Evolutionary conservation across 2,113 vertebrate species (phyloP), one percentile per base, ranked within the genome.

Genomic region (Aphelocoma coerulescens): DNA sequence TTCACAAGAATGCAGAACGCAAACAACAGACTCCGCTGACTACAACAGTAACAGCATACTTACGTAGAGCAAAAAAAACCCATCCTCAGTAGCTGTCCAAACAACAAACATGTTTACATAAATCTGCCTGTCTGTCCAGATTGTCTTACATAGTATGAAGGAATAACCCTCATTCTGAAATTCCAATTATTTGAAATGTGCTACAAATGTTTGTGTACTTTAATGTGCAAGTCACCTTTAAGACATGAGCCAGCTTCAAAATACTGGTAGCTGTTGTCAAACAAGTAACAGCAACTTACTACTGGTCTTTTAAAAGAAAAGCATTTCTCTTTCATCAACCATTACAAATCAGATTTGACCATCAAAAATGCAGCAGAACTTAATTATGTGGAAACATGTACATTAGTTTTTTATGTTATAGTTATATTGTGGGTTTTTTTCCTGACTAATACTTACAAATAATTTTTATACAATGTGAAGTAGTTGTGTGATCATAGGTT

Each of bases 401-500:
- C 6, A 39, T 26, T 39, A 3, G 9, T 23, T 63, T 90, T 62
- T 71, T 52, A 71, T 15, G 22, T 71, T 39, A 6, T n/a, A 54
- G 67, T 4, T 6, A 21, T 5, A 33, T 10, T 65, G 28, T 39
- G 4, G 4, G 41, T 23, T 32, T 73, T 63, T 72, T 49, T 44
- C 11, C 10, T 35, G 73, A 23, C 17, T 3, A 71, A 52, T 33
- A 71, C 16, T 33, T 57, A 48, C 3, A 59, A 65, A 7, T 63
- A 8, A 32, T 44, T 73, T 76, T 63, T 32, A 65, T 23, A 44
- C 57, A 72, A 79, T 66, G 43, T 7, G 21, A 88, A 85, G 20
- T 9, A 77, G 44, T 10, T 48, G 11, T 23, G 16, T 26, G 48
- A 86, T 49, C 0, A 0, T 43, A 54, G 16, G 6, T 6, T 43